These are phyloP conservation scores for Luperina testacea DNA, from an alignment of 2,888 invertebrate genomes.

Conservation along the genomic window DNA sequence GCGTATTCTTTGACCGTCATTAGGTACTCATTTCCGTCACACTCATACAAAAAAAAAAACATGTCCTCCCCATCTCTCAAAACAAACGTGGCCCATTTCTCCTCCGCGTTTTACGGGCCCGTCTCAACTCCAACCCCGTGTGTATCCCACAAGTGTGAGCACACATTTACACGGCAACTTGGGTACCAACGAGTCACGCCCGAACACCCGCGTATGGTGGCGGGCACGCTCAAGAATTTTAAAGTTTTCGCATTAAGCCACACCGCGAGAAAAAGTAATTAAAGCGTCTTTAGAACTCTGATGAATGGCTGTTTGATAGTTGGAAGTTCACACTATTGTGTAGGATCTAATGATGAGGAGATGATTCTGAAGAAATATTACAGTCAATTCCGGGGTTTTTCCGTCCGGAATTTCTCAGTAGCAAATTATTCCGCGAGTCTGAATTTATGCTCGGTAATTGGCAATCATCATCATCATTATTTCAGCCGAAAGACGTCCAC, in stretches of 20 bases:
- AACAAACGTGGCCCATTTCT: not conserved
- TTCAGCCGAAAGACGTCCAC: no score
- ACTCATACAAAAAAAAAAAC: not conserved
- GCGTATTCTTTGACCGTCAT: not conserved
- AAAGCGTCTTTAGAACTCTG: constrained; percentile 67
- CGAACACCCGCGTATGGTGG: constrained; percentile 68
- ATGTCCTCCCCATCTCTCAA: not conserved
- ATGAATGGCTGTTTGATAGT: constrained; percentile 58
- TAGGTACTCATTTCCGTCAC: no score
- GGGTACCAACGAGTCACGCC: constrained; percentile 81
- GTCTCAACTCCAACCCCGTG: constrained; percentile 60
- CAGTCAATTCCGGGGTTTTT: not conserved
- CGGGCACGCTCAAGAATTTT: constrained; percentile 74
- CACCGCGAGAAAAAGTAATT: constrained; percentile 71
- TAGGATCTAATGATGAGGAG: not conserved
- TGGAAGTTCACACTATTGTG: constrained; percentile 39
- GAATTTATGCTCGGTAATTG: not conserved
- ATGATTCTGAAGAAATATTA: constrained; percentile 4
- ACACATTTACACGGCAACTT: constrained; percentile 84
- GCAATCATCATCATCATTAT: no score
- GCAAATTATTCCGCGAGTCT: not conserved
- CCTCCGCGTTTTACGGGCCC: constrained; percentile 4
- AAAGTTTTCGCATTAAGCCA: constrained; percentile 85
- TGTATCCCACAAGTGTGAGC: constrained; percentile 72
- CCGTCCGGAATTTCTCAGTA: not conserved